Conservation (phyloP, 2,888 invertebrate species). For the Eutolmus rufibarbis region DNA sequence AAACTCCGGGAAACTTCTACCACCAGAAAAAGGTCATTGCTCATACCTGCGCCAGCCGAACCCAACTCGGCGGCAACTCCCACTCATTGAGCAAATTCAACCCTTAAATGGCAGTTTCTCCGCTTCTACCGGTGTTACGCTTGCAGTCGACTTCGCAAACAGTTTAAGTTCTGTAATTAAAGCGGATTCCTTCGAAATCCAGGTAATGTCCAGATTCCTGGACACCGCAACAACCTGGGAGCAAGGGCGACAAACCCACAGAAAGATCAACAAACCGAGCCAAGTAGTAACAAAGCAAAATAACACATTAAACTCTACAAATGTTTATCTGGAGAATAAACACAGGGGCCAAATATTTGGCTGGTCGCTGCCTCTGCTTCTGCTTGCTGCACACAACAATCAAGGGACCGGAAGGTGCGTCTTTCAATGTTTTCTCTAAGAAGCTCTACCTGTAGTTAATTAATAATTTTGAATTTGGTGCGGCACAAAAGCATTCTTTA, state of each 20-base stretch:
- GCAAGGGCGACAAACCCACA: neutral
- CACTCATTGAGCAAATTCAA: neutral
- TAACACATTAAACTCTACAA: neutral
- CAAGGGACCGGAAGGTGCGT: neutral
- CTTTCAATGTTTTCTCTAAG: neutral
- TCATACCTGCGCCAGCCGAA: neutral
- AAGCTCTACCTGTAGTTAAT: neutral
- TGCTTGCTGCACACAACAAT: neutral
- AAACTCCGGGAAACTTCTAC: neutral
- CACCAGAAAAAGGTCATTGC: neutral
- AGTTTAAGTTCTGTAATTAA: conserved; percentile 7
- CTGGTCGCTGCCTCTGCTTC: neutral
- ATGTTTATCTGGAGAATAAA: neutral
- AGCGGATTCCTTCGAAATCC: neutral
- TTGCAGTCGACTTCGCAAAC: neutral
- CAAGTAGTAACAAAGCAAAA: neutral
- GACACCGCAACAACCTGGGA: neutral
- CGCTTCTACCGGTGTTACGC: neutral
- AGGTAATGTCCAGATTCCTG: neutral
- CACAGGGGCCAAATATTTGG: neutral
- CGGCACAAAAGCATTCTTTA: neutral
- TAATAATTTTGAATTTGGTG: neutral
- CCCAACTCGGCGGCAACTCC: neutral
- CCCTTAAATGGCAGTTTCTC: conserved; percentile 1
- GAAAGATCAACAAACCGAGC: neutral